These are phyloP conservation scores for Tachysurus vachellii DNA, from an alignment of 2,113 vertebrate species.

Conservation along the genomic window DNA sequence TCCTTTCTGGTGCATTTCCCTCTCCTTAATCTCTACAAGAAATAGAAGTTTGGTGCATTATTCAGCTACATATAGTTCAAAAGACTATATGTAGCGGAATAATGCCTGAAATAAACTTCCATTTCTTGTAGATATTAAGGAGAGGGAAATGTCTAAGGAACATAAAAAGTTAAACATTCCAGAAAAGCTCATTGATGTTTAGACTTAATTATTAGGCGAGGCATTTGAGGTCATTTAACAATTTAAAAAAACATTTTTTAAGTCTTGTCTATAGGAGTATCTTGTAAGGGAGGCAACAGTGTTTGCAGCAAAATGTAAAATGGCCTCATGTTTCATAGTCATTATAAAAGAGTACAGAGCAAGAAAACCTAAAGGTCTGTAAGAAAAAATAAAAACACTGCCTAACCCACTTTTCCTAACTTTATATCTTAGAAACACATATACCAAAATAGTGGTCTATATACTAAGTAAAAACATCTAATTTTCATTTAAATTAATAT, in stretches of 20 bases:
- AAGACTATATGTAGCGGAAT: not conserved
- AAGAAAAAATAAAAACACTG: not conserved
- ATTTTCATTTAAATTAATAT: too few relatives aligned
- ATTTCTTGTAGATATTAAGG: not conserved
- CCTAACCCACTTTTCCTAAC: not conserved
- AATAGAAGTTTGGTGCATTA: too few relatives aligned
- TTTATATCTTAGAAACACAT: not conserved
- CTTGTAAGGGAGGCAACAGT: not conserved
- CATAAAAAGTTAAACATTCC: not conserved
- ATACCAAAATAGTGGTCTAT: not conserved
- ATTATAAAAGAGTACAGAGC: slow-evolving; percentile 10
- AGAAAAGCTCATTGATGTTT: not conserved
- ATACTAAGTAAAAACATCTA: not conserved
- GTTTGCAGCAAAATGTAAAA: not conserved
- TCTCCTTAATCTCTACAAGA: too few relatives aligned
- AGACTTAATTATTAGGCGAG: not conserved
- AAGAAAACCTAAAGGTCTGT: not conserved
- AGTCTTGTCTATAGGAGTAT: not conserved
- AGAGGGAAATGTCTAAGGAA: not conserved
- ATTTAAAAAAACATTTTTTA: too few relatives aligned
- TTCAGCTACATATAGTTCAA: not conserved
- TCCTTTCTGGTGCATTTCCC: not conserved
- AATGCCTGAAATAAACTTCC: not conserved
- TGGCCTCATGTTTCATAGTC: not conserved
- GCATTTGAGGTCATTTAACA: not conserved